Evolutionary conservation across 1,140 invertebrate genomes (phyloP).

Genomic region (Drosophila auraria): DNA sequence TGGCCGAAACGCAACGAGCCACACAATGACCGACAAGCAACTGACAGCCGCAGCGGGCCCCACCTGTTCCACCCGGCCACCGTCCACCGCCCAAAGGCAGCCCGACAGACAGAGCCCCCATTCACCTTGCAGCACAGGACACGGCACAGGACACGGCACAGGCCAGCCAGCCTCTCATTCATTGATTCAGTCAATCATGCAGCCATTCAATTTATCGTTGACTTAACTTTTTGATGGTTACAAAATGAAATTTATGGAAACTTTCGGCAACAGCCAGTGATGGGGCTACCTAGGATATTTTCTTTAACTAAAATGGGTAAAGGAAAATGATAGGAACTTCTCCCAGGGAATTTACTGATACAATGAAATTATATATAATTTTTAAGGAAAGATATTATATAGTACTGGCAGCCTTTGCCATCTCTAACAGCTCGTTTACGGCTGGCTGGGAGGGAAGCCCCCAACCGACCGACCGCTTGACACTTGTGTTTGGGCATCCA

Average conservation of each 20-base stretch:
- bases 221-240: conserved; percentile 81
- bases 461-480: conserved; percentile 9
- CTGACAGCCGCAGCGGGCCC: conserved; percentile 38
- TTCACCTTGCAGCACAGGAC: no score
- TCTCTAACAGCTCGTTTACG: conserved; percentile 1
- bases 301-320: no score
- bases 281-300: not conserved
- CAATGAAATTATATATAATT: no score
- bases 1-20: conserved; percentile 57
- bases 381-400: no score
- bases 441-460: not conserved
- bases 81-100: not conserved
- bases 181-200: conserved; percentile 71
- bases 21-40: conserved; percentile 67
- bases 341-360: no score
- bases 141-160: not conserved
- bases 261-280: conserved; percentile 10
- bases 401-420: not conserved
- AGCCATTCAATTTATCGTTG: conserved; percentile 81
- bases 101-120: no score
- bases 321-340: no score
- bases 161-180: conserved; percentile 35
- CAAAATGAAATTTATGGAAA: conserved; percentile 81
- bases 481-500: conserved; percentile 46
- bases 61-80: not conserved